Conservation (phyloP, 2,888 invertebrate genomes). For the Aspidiotus rigidus region DNA sequence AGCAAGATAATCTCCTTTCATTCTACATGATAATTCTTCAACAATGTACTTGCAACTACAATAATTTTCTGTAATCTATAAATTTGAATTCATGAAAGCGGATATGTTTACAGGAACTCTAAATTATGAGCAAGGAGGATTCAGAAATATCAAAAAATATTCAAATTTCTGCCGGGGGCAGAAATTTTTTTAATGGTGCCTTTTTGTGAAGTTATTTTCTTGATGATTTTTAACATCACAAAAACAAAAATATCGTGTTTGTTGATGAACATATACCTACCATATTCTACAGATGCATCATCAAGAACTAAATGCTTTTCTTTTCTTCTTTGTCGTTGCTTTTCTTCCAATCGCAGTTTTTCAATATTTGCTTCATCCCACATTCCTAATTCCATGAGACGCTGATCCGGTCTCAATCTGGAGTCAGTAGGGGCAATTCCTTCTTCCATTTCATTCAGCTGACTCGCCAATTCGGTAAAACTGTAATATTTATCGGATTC, state of each 20-base stretch:
- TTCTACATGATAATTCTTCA: too few species aligned
- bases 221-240: neutral
- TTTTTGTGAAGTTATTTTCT: too few species aligned
- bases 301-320: slow-evolving; percentile 70
- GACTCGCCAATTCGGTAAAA: slow-evolving; percentile 89
- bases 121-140: too few species aligned
- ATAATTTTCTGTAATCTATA: too few species aligned
- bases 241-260: neutral
- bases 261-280: slow-evolving; percentile 40
- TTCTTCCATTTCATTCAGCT: slow-evolving; percentile 89
- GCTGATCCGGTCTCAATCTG: slow-evolving; percentile 86
- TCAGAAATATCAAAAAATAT: too few species aligned
- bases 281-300: slow-evolving; percentile 51
- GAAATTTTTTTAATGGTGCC: too few species aligned
- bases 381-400: slow-evolving; percentile 88
- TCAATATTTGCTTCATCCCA: slow-evolving; percentile 87
- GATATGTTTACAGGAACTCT: too few species aligned
- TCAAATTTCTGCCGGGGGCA: too few species aligned
- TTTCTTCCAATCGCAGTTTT: slow-evolving; percentile 84
- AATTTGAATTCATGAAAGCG: too few species aligned
- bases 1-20: too few species aligned
- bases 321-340: slow-evolving; percentile 71
- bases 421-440: slow-evolving; percentile 93
- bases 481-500: slow-evolving; percentile 73
- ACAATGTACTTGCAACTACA: too few species aligned